phyloP scores from a whole-genome alignment of 2,113 vertebrate genomes.

The Mesitornis unicolor region DNA sequence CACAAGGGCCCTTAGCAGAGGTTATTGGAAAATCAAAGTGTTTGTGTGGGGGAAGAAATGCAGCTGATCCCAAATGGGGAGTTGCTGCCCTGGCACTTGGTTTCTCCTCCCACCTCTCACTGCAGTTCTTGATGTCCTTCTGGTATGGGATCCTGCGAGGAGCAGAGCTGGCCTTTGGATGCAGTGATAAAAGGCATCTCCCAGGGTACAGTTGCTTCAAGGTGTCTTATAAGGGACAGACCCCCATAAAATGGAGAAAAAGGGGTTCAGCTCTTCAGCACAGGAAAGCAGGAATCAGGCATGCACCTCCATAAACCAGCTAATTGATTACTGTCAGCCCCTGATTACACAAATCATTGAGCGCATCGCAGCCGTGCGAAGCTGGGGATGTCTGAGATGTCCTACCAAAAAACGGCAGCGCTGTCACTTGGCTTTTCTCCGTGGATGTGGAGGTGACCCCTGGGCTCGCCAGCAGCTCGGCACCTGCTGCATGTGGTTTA shows the following conservation, averaged over 20 bases:
- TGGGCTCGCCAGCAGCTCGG: neutral
- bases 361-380: rapidly evolving
- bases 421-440: neutral
- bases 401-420: neutral
- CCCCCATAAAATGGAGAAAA: neutral
- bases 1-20: neutral
- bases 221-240: neutral
- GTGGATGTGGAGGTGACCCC: neutral
- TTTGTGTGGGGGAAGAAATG: neutral
- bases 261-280: neutral
- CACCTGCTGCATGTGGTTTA: rapidly evolving
- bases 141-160: neutral
- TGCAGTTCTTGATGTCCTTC: neutral
- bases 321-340: neutral
- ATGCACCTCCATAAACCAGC: neutral
- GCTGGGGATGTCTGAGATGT: neutral
- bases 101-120: neutral
- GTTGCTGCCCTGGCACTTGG: neutral
- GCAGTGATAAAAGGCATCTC: neutral
- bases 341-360: neutral
- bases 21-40: neutral
- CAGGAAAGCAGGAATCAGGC: neutral
- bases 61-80: neutral
- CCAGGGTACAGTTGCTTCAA: neutral
- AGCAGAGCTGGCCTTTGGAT: neutral